Evolutionary conservation across 2,113 vertebrate species (phyloP), one percentile per base, ranked within the genome.

Genomic region (Brachionichthys hirsutus): DNA sequence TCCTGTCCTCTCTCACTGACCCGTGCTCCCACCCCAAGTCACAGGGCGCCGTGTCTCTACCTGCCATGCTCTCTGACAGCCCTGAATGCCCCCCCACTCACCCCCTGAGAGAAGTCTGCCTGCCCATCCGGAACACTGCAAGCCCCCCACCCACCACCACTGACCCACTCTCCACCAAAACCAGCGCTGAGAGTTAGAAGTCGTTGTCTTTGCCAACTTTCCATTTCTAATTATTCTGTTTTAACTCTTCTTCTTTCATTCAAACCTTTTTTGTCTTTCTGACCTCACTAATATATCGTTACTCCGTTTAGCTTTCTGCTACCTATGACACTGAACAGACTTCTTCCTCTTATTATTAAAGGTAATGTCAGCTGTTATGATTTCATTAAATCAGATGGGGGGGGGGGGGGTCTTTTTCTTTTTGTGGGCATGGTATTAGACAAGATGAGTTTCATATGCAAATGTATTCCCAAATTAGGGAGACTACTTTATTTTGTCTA

Each of bases 41-140:
- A 87, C 86, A 85, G 85, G 86, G 85, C 67, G 34, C 74, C 73
- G 88, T 86, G 85, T 88, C 86, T 89, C 81, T 87, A 89, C 86
- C 88, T 89, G 87, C 87, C 86, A 88, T 83, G 70, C 83, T 84
- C 83, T 75, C 88, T 88, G 88, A 86, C 88, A 89, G 85, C 84
- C 75, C 81, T 67, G 66, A 81, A 68, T 78, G 75, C 75, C 79
- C 48, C 78, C 76, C 56, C n/a, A n/a, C n/a, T 34, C 73, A 77
- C 77, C 85, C 77, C 81, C 50, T 53, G 87, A 89, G 87, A 87
- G 80, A 86, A 89, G 86, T 84, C 86, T 81, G 85, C 68, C 75
- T 80, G 86, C 83, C 88, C 88, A 89, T 88, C 88, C 85, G 86
- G 86, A 89, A 89, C 88, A 77, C 74, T 82, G 77, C 82, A 85